Conservation (phyloP, 92 coral and sea anemone genomes). For the Isaurus tuberculatus region DNA sequence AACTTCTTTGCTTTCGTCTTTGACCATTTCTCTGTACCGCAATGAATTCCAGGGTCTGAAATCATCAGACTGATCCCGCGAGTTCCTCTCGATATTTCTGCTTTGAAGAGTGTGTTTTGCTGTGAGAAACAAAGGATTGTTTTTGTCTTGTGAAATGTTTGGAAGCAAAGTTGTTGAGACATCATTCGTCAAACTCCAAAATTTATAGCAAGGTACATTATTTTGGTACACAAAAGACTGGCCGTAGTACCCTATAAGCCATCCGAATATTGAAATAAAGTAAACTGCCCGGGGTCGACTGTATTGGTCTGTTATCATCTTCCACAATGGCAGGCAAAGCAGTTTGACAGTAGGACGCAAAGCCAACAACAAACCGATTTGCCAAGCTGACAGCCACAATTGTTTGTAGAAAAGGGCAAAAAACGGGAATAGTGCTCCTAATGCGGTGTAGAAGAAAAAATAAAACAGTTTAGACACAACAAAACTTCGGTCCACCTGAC, state of each 20-base stretch:
- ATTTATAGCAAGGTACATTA: constrained; percentile 66
- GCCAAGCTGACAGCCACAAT: constrained; percentile 83
- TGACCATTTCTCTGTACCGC: neutral
- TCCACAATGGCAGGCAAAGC: constrained; percentile 87
- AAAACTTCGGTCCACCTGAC: constrained; percentile 67
- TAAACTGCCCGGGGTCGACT: constrained; percentile 84
- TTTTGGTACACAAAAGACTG: constrained; percentile 77
- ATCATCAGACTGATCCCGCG: neutral
- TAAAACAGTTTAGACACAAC: constrained; percentile 87
- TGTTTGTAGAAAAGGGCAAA: constrained; percentile 87
- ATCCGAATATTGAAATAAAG: constrained; percentile 87
- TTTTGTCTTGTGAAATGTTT: neutral
- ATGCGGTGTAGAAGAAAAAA: constrained; percentile 86
- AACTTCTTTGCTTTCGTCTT: neutral
- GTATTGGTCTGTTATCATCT: constrained; percentile 80
- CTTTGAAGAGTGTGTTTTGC: constrained; percentile 18
- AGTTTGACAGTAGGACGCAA: constrained; percentile 87
- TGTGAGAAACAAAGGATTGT: neutral
- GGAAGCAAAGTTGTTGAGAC: neutral
- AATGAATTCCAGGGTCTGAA: constrained; percentile 7
- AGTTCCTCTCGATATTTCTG: neutral
- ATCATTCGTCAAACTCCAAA: neutral
- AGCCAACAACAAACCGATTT: constrained; percentile 83
- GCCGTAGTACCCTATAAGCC: constrained; percentile 88
- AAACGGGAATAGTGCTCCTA: constrained; percentile 87